Percentiles rank a stretch among this genome's conserved stretches.
Conservation (phyloP, 1,140 invertebrate species). For the Drosophila sulfurigaster region DNA sequence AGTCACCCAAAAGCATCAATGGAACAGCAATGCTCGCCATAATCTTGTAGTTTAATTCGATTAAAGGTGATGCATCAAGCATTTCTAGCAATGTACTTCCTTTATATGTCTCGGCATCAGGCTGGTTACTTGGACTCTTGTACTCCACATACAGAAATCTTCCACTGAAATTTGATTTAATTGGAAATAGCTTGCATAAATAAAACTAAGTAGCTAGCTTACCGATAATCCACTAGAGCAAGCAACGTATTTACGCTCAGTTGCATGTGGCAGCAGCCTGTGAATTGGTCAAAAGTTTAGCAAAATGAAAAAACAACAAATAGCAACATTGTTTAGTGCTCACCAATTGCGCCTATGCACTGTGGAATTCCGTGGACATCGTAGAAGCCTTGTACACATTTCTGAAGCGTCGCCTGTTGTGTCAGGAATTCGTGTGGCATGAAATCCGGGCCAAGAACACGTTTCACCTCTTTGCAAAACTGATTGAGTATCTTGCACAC, state of each 20-base stretch:
- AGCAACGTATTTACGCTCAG: neutral
- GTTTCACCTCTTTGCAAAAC: neutral
- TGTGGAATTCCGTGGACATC: neutral
- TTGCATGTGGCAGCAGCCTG: neutral
- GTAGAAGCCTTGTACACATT: neutral
- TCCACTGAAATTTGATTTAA: neutral
- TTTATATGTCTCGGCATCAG: neutral
- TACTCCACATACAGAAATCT: neutral
- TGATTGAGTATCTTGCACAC: neutral
- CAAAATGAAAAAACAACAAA: too few relatives aligned
- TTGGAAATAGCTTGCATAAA: too few relatives aligned
- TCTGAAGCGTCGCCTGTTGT: neutral
- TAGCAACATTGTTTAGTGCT: neutral
- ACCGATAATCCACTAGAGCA: neutral
- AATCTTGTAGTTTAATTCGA: neutral
- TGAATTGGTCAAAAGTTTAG: neutral
- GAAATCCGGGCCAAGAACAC: neutral
- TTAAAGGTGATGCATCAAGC: neutral
- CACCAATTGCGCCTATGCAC: neutral
- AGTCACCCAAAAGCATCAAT: neutral
- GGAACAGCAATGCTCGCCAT: neutral
- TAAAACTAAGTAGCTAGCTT: neutral
- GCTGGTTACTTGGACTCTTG: neutral
- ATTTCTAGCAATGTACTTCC: neutral
- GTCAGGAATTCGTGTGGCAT: neutral